Conservation (phyloP, 2,113 vertebrate genomes). For the Herpetotheres cachinnans region DNA sequence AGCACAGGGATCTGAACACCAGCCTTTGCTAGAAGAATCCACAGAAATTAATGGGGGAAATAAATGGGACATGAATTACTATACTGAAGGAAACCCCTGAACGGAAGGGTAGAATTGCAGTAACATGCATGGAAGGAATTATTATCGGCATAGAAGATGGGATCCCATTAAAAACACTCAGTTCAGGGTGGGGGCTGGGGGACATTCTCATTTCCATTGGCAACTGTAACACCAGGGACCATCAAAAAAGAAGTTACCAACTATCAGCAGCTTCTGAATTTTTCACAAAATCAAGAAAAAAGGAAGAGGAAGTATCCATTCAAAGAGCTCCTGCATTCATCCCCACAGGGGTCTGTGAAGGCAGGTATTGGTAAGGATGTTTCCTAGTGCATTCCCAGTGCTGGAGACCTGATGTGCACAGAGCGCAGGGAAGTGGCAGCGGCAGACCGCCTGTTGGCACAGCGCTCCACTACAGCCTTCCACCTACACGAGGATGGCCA, state of each 20-base stretch:
- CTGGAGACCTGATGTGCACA: neutral
- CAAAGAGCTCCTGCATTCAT: neutral
- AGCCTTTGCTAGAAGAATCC: neutral
- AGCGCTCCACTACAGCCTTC: neutral
- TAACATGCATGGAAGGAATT: neutral
- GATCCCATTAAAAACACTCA: neutral
- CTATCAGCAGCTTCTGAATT: neutral
- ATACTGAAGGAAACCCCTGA: neutral
- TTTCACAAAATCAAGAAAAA: neutral
- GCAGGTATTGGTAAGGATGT: neutral
- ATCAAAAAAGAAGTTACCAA: neutral
- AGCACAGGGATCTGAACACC: neutral
- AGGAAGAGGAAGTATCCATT: neutral
- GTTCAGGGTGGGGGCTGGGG: neutral
- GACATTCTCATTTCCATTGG: neutral
- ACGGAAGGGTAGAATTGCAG: neutral
- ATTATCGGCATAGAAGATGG: neutral
- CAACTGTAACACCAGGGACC: neutral
- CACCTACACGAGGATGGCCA: neutral
- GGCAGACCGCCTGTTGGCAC: neutral
- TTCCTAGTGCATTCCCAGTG: neutral
- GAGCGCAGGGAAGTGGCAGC: neutral
- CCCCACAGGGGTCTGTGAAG: neutral
- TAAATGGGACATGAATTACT: neutral
- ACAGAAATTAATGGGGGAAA: neutral